Conservation (phyloP, 2,888 invertebrate species). For the Xiphydria camelus region DNA sequence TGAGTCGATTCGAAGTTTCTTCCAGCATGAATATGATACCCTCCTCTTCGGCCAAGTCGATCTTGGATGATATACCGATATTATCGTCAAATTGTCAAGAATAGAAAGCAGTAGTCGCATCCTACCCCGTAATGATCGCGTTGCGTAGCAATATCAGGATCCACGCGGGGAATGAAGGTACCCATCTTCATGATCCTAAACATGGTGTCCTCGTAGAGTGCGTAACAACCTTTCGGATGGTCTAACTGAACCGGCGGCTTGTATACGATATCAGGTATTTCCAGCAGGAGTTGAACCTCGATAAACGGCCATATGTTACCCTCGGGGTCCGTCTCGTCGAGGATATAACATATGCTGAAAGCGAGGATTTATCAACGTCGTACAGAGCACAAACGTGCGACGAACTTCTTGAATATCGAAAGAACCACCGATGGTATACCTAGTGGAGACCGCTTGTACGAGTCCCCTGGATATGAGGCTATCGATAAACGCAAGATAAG, state of each 20-base stretch:
- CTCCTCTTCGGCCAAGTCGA: constrained; percentile 45
- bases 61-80: constrained; percentile 53
- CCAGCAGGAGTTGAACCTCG: constrained; percentile 74
- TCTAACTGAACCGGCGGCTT: constrained; percentile 73
- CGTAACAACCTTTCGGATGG: constrained; percentile 69
- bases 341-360: constrained; percentile 64
- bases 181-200: constrained; percentile 79
- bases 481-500: constrained; percentile 70
- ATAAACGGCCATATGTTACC: constrained; percentile 70
- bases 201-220: constrained; percentile 70
- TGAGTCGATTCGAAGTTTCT: constrained; percentile 46
- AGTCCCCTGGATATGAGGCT: constrained; percentile 64
- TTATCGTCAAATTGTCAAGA: too few relatives aligned
- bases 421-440: constrained; percentile 32
- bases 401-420: not conserved
- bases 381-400: constrained; percentile 28
- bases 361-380: too few relatives aligned
- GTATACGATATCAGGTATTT: constrained; percentile 74
- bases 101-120: too few relatives aligned
- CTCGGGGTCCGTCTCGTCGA: constrained; percentile 65
- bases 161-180: constrained; percentile 68
- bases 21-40: constrained; percentile 49
- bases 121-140: constrained; percentile 45
- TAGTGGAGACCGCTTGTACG: constrained; percentile 59
- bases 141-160: constrained; percentile 35